Conservation (phyloP, 2,113 vertebrate species). For the cat (Felis catus) region F.catus_Fca126_mat1.0 CM031412.1:20220501-20221000, state of each 20-base stretch:
- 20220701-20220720: not conserved
- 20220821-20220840: not conserved
- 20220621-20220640: not conserved
- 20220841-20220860: not conserved
- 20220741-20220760: not conserved
- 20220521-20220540: not conserved
- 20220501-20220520: accelerated
- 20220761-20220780: not conserved
- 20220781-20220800: not conserved
- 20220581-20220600: not conserved
- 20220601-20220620: not conserved
- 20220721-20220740: not conserved
- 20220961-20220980: not conserved
- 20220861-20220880: not conserved
- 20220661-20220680: not conserved
- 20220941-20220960: not conserved
- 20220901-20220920: not conserved
- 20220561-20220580: not conserved
- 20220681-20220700: not conserved
- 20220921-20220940: not conserved
- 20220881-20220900: not conserved
- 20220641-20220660: not conserved
- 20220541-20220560: not conserved
- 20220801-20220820: not conserved
- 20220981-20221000: not conserved